These are phyloP conservation scores for Lota lota DNA, from an alignment of 2,113 vertebrate species.

Conservation along the genomic window DNA sequence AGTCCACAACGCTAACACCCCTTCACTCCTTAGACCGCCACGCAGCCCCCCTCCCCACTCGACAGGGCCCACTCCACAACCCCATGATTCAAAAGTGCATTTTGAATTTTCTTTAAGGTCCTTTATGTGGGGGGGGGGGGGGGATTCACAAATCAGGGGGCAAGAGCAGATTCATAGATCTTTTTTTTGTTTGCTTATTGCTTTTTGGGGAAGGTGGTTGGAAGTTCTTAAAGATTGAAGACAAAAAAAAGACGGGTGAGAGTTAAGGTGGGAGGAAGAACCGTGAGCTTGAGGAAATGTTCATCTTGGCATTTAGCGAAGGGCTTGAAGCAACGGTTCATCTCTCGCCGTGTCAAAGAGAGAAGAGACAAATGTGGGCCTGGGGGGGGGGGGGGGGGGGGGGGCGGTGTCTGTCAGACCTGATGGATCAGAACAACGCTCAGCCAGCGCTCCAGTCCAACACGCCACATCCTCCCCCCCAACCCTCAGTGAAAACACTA, in stretches of 20 bases:
- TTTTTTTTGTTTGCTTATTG: too few relatives aligned
- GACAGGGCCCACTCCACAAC: neutral
- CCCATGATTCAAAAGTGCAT: slow-evolving; percentile 19
- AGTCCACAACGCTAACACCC: slow-evolving; percentile 33
- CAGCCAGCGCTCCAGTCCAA: slow-evolving; percentile 50
- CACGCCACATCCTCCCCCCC: slow-evolving; percentile 44
- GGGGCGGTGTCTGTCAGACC: slow-evolving; percentile 62
- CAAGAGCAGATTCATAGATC: too few relatives aligned
- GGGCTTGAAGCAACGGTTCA: slow-evolving; percentile 54
- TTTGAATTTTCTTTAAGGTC: slow-evolving; percentile 11
- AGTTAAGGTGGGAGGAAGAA: slow-evolving; percentile 19
- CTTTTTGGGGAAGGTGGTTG: too few relatives aligned
- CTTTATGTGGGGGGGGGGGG: neutral
- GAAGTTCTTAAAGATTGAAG: neutral
- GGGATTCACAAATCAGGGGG: too few relatives aligned
- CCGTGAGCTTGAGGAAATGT: slow-evolving; percentile 47
- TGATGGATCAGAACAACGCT: slow-evolving; percentile 66
- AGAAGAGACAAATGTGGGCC: slow-evolving; percentile 62
- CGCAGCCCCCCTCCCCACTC: slow-evolving; percentile 6
- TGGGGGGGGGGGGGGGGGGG: slow-evolving; percentile 5
- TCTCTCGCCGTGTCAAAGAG: slow-evolving; percentile 49
- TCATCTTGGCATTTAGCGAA: slow-evolving; percentile 59
- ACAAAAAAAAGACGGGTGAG: neutral
- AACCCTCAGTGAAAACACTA: slow-evolving; percentile 64
- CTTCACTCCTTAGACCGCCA: slow-evolving; percentile 13